phyloP scores from a whole-genome alignment of 2,797 vertebrate genomes.

The Trichosurus vulpecula region DNA sequence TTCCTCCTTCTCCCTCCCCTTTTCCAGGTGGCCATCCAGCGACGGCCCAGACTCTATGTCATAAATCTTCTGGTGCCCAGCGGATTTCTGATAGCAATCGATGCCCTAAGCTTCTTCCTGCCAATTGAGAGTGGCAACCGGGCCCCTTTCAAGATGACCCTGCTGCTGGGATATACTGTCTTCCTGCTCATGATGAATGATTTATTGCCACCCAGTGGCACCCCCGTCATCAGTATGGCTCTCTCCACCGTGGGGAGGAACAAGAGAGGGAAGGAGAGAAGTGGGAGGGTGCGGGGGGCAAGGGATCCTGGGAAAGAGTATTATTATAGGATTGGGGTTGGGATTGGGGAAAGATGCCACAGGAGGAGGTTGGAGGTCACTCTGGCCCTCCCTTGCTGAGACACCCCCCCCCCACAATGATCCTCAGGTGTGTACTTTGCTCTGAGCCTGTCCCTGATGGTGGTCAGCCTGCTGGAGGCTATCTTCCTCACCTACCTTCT shows the following conservation, averaged over 20 bases:
- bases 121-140: slow-evolving; percentile 87
- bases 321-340: neutral
- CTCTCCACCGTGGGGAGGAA: neutral
- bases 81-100: slow-evolving; percentile 89
- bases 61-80: slow-evolving; percentile 90
- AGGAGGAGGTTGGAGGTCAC: neutral
- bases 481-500: slow-evolving; percentile 90
- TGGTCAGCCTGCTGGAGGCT: slow-evolving; percentile 89
- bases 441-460: slow-evolving; percentile 90
- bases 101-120: slow-evolving; percentile 91
- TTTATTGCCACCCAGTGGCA: slow-evolving; percentile 88
- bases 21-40: slow-evolving; percentile 87
- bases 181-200: slow-evolving; percentile 91
- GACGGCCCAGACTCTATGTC: slow-evolving; percentile 86
- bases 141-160: slow-evolving; percentile 90
- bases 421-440: slow-evolving; percentile 89
- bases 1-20: neutral
- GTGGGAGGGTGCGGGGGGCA: neutral
- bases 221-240: slow-evolving; percentile 86
- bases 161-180: slow-evolving; percentile 89
- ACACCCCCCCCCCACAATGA: neutral
- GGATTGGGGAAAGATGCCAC: neutral
- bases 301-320: neutral
- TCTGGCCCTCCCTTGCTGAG: neutral
- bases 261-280: neutral